These are phyloP conservation scores for Nematolebias whitei DNA, from an alignment of 2,113 vertebrate species.

Conservation along the genomic window DNA sequence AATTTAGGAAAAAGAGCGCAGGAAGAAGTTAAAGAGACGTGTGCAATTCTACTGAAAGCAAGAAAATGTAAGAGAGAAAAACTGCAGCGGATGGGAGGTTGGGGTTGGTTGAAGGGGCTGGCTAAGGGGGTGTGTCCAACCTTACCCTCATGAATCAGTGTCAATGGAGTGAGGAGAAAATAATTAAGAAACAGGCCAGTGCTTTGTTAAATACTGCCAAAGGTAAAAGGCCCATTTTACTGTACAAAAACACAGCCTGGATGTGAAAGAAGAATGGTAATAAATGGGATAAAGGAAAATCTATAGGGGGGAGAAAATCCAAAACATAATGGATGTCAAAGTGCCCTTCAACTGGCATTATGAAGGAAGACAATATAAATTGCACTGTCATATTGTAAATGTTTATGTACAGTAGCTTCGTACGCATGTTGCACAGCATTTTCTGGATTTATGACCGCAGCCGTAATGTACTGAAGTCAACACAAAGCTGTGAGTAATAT, in stretches of 20 bases:
- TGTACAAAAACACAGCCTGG: constrained; percentile 52
- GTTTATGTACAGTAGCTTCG: constrained; percentile 78
- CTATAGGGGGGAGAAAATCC: constrained; percentile 49
- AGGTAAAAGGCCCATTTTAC: constrained; percentile 66
- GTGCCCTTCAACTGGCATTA: constrained; percentile 76
- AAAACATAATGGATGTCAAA: constrained; percentile 77
- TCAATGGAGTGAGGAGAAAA: constrained; percentile 77
- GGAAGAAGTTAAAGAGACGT: constrained; percentile 13
- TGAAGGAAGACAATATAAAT: constrained; percentile 80
- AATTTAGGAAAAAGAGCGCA: neutral
- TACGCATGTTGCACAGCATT: constrained; percentile 66
- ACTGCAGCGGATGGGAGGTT: constrained; percentile 21
- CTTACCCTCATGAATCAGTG: constrained; percentile 77
- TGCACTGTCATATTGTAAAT: constrained; percentile 80
- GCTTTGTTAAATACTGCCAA: constrained; percentile 72
- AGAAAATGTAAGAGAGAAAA: constrained; percentile 25
- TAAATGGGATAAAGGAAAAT: constrained; percentile 61
- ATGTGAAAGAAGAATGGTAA: constrained; percentile 52
- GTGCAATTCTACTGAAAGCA: constrained; percentile 18
- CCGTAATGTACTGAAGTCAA: constrained; percentile 75
- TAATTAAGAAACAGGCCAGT: constrained; percentile 79
- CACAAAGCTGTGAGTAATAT: constrained; percentile 79
- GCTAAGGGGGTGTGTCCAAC: constrained; percentile 63
- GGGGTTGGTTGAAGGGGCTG: constrained; percentile 48
- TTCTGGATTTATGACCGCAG: constrained; percentile 75